Conservation (phyloP, 2,113 vertebrate genomes). For the Seriola quinqueradiata region DNA sequence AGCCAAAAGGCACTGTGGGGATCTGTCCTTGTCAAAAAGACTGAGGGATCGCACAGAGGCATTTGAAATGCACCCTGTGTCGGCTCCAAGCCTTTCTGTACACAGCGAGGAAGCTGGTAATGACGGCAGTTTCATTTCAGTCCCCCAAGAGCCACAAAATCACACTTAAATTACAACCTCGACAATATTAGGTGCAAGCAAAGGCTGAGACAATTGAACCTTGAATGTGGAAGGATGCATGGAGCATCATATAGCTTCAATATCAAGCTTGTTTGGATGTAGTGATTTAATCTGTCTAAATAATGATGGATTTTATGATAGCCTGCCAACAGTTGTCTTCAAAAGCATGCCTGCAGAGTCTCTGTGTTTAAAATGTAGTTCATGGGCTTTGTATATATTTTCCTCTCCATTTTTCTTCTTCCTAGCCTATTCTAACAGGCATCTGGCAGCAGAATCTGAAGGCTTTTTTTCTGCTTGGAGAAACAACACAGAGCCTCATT, state of each 20-base stretch:
- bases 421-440: slow-evolving; percentile 7
- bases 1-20: slow-evolving; percentile 27
- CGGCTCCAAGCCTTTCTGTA: slow-evolving; percentile 9
- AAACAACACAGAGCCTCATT: slow-evolving; percentile 51
- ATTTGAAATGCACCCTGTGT: slow-evolving; percentile 55
- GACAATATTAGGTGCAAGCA: slow-evolving; percentile 22
- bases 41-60: slow-evolving; percentile 47
- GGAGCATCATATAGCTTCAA: slow-evolving; percentile 1
- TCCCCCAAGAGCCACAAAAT: slow-evolving; percentile 40
- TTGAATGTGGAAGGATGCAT: slow-evolving; percentile 24
- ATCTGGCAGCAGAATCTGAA: slow-evolving; percentile 39
- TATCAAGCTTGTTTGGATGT: slow-evolving; percentile 29
- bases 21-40: slow-evolving; percentile 44
- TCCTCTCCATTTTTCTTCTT: slow-evolving; percentile 10
- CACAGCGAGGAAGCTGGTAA: slow-evolving; percentile 28
- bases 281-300: slow-evolving; percentile 46
- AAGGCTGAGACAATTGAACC: slow-evolving; percentile 24
- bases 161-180: slow-evolving; percentile 49
- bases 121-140: slow-evolving; percentile 40
- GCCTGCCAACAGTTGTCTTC: slow-evolving; percentile 27
- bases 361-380: slow-evolving; percentile 32
- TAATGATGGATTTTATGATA: slow-evolving; percentile 30
- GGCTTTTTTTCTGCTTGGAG: slow-evolving; percentile 12
- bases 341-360: slow-evolving; percentile 26
- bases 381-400: slow-evolving; percentile 27